phyloP scores from a whole-genome alignment of 2,888 invertebrate genomes.

The Cotesia congregata region DNA sequence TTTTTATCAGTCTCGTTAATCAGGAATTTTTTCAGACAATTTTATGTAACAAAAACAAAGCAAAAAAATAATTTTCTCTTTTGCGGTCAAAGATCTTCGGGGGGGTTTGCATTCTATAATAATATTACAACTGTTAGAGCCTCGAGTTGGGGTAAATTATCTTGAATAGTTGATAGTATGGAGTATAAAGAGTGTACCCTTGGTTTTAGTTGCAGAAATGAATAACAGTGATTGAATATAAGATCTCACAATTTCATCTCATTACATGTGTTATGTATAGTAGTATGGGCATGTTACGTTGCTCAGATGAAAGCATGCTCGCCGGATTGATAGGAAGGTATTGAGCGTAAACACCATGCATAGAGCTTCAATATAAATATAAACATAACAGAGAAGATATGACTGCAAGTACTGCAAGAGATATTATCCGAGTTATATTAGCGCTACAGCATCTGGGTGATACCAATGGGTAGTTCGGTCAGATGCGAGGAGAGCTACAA shows the following conservation, averaged over 20 bases:
- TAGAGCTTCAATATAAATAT: background rate
- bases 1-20: too few species aligned
- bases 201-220: background rate
- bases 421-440: conserved; percentile 22
- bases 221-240: conserved; percentile 30
- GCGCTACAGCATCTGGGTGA: conserved; percentile 25
- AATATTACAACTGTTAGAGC: conserved; percentile 15
- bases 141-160: too few species aligned
- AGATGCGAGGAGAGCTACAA: background rate
- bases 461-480: background rate
- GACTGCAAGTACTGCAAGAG: background rate
- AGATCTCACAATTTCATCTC: conserved; percentile 6
- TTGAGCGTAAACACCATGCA: background rate
- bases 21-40: too few species aligned
- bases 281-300: background rate
- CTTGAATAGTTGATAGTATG: too few species aligned
- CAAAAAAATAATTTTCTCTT: conserved; percentile 1
- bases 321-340: background rate
- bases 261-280: background rate
- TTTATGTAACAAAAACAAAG: background rate
- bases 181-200: too few species aligned
- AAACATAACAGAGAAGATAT: conserved; percentile 5
- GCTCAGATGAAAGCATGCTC: conserved; percentile 15
- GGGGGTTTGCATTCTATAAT: conserved; percentile 13
- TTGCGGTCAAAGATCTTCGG: conserved; percentile 30